Evolutionary conservation across 2,888 invertebrate species (phyloP).

Genomic region (Dyspetes luteomarginatus): DNA sequence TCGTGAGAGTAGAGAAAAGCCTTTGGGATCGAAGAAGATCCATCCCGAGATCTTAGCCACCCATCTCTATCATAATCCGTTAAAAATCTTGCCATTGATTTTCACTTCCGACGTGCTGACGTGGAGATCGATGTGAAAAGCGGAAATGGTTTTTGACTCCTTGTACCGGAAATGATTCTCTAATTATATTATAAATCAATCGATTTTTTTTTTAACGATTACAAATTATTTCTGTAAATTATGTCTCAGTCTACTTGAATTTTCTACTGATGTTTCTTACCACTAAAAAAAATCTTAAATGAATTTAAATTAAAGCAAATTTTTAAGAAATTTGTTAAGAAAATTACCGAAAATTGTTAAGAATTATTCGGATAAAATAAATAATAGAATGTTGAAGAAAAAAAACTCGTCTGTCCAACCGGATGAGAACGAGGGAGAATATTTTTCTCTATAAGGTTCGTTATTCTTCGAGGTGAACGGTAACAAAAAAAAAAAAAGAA

Average conservation of each 20-base stretch:
- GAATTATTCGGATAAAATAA: background rate
- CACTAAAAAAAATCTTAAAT: too few species aligned
- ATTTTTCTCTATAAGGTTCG: slow-evolving; percentile 1
- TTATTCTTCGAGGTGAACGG: background rate
- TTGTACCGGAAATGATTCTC: background rate
- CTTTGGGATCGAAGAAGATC: slow-evolving; percentile 28
- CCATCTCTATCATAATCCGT: slow-evolving; percentile 6
- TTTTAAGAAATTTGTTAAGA: too few species aligned
- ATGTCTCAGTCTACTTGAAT: too few species aligned
- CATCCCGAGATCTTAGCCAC: background rate
- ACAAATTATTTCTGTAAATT: too few species aligned
- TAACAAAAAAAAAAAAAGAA: too few species aligned
- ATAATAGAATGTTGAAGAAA: background rate
- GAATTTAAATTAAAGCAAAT: too few species aligned
- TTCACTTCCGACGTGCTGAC: slow-evolving; percentile 47
- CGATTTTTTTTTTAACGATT: too few species aligned
- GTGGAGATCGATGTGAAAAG: slow-evolving; percentile 42
- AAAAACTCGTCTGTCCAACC: background rate
- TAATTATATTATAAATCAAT: too few species aligned
- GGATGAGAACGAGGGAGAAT: background rate
- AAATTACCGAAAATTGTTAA: too few species aligned
- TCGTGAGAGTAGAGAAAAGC: slow-evolving; percentile 26
- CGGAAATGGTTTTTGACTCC: slow-evolving; percentile 18
- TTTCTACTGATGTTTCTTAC: too few species aligned
- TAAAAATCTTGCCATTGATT: background rate